These are phyloP conservation scores for Acronicta aceris DNA, from an alignment of 2,888 invertebrate species.

Conservation along the genomic window DNA sequence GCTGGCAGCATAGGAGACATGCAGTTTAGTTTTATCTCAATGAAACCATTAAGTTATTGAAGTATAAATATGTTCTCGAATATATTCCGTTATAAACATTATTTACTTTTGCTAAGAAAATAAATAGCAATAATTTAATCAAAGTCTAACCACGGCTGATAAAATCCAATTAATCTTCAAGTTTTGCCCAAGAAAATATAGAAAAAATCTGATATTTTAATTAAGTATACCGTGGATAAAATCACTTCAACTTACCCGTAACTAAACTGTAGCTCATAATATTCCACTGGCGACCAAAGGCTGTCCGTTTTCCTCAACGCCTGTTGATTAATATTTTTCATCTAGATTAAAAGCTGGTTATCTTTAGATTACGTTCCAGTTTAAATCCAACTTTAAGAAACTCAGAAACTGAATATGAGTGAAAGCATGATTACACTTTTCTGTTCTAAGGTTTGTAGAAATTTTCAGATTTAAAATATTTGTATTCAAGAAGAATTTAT, in stretches of 20 bases:
- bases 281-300: conserved; percentile 16
- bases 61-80: too few species aligned
- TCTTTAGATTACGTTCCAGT: conserved; percentile 22
- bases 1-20: too few species aligned
- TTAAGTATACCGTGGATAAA: conserved; percentile 17
- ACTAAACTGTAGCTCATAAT: conserved; percentile 33
- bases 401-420: conserved; percentile 13
- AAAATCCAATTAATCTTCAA: conserved; percentile 8
- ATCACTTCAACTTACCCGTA: conserved; percentile 39
- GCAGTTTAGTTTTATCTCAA: too few species aligned
- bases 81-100: too few species aligned
- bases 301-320: conserved; percentile 21
- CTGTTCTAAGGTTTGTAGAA: too few species aligned
- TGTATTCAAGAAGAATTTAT: too few species aligned
- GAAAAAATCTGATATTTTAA: conserved; percentile 20
- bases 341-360: conserved; percentile 39
- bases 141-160: background rate
- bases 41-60: too few species aligned
- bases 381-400: conserved; percentile 28
- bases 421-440: too few species aligned
- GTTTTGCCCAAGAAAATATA: conserved; percentile 16
- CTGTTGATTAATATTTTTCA: conserved; percentile 47
- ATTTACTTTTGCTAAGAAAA: too few species aligned
- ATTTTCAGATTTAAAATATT: too few species aligned
- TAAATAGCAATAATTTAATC: background rate